Evolutionary conservation across 2,113 vertebrate species (phyloP).

Genomic region (Amphiprion percula): DNA sequence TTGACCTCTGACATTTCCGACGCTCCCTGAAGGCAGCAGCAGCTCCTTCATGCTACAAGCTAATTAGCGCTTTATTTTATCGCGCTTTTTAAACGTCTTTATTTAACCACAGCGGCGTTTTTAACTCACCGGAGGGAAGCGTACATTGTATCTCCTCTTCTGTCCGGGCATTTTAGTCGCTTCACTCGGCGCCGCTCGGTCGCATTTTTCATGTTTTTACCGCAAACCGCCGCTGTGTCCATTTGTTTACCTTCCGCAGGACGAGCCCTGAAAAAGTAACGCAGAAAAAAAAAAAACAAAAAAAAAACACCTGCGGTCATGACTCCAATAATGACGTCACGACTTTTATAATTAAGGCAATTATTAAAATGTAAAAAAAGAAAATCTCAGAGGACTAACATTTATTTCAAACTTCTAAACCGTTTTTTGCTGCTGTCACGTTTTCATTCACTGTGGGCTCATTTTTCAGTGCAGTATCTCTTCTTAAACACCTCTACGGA

Average conservation of each 20-base stretch:
- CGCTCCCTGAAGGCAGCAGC: slow-evolving; percentile 35
- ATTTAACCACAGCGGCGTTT: fast-evolving
- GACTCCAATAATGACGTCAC: slow-evolving; percentile 51
- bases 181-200: slow-evolving; percentile 8
- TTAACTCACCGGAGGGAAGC: slow-evolving; percentile 83
- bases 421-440: too few species aligned
- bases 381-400: not conserved
- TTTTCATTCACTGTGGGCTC: too few species aligned
- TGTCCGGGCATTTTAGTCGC: slow-evolving; percentile 77
- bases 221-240: slow-evolving; percentile 56
- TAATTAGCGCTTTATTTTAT: not conserved
- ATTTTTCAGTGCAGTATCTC: too few species aligned
- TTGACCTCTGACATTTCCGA: fast-evolving
- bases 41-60: not conserved
- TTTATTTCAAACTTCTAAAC: too few species aligned
- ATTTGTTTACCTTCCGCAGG: slow-evolving; percentile 83
- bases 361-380: too few species aligned
- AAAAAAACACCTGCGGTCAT: slow-evolving; percentile 39
- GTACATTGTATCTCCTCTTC: slow-evolving; percentile 80
- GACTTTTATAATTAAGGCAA: not conserved
- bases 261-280: slow-evolving; percentile 44
- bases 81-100: not conserved
- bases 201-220: slow-evolving; percentile 70
- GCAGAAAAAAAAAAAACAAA: not conserved
- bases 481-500: too few species aligned